These are phyloP conservation scores for Lasiurus borealis DNA, from an alignment of 2,113 vertebrate species.

Conservation along the genomic window DNA sequence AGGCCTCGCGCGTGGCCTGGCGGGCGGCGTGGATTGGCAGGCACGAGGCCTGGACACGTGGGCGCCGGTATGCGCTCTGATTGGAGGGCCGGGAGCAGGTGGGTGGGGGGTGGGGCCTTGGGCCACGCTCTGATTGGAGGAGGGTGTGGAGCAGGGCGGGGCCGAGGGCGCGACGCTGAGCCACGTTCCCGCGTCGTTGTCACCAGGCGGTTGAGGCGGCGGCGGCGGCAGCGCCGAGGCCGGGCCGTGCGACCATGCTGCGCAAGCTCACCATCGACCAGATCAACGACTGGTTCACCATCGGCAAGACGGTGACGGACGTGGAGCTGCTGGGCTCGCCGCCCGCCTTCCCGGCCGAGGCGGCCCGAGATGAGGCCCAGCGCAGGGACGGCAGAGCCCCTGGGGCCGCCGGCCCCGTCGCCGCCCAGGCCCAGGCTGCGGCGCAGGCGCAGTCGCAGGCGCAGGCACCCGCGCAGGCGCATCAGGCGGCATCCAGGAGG, in stretches of 20 bases:
- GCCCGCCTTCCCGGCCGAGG: constrained; percentile 58
- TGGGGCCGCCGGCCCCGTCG: accelerated
- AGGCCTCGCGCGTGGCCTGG: neutral
- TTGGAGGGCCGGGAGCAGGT: neutral
- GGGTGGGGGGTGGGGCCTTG: no score
- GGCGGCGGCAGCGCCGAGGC: no score
- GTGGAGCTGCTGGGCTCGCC: constrained; percentile 83
- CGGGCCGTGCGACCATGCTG: constrained; percentile 88
- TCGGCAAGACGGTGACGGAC: constrained; percentile 85
- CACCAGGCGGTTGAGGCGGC: constrained; percentile 39
- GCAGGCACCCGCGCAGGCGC: no score
- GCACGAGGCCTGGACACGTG: accelerated
- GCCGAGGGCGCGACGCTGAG: neutral
- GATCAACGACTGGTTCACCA: constrained; percentile 89
- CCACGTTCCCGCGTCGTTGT: no score
- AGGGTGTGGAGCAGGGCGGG: neutral
- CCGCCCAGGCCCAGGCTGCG: accelerated
- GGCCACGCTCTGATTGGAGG: no score
- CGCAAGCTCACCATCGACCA: constrained; percentile 84
- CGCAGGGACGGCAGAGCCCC: neutral
- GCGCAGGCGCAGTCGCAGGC: no score
- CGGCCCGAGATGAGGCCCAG: neutral
- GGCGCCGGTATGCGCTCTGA: neutral
- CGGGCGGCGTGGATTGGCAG: accelerated
- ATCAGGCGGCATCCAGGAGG: neutral